Conservation (phyloP, 2,113 vertebrate species). For the Anser cygnoides region DNA sequence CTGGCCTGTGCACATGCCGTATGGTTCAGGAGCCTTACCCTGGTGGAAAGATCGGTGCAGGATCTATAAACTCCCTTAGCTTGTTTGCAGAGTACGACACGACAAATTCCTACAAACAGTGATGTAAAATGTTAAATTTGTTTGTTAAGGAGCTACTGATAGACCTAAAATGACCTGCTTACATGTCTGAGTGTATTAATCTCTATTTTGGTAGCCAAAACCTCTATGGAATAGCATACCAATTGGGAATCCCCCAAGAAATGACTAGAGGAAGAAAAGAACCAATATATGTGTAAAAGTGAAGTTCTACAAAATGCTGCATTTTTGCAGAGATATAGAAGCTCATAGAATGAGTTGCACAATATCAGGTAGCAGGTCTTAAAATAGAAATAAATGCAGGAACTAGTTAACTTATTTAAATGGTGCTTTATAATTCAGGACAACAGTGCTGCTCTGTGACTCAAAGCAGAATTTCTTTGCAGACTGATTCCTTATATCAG, state of each 20-base stretch:
- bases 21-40: conserved; percentile 18
- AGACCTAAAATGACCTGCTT: not conserved
- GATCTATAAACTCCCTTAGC: conserved; percentile 30
- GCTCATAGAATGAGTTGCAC: not conserved
- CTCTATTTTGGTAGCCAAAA: not conserved
- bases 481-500: not conserved
- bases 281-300: not conserved
- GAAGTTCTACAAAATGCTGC: not conserved
- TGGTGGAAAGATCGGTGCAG: not conserved
- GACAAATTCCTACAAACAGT: not conserved
- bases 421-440: not conserved
- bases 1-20: not conserved
- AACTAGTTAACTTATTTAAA: not conserved
- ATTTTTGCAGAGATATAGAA: not conserved
- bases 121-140: not conserved
- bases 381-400: not conserved
- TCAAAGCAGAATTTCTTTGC: not conserved
- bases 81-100: not conserved
- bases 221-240: not conserved
- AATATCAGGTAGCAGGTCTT: not conserved
- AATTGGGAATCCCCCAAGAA: not conserved
- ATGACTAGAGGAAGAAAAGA: not conserved
- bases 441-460: not conserved
- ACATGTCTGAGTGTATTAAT: not conserved
- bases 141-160: not conserved